These are phyloP conservation scores for Tanytarsus gracilentus DNA, from an alignment of 2,888 invertebrate genomes.

Conservation along the genomic window DNA sequence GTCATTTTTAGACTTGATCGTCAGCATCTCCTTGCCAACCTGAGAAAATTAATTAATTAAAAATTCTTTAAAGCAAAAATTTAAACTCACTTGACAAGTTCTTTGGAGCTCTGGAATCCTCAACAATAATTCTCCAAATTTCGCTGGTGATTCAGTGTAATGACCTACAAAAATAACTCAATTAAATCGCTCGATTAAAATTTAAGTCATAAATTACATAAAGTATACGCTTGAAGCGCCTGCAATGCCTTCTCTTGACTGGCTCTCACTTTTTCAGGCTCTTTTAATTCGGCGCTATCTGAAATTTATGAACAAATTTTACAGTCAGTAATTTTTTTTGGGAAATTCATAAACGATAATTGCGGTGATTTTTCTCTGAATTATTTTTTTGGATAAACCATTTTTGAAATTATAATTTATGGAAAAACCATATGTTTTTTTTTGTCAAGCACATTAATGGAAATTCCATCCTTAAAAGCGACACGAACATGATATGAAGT, in stretches of 20 bases:
- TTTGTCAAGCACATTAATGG: no score
- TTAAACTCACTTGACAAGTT: constrained; percentile 69
- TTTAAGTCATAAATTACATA: constrained; percentile 38
- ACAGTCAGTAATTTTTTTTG: no score
- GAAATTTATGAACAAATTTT: constrained; percentile 33
- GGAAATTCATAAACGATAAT: no score
- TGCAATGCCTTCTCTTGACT: constrained; percentile 91
- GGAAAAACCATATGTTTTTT: no score
- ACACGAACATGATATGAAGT: no score
- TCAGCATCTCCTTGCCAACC: constrained; percentile 89
- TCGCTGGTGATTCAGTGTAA: constrained; percentile 87
- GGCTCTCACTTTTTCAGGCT: constrained; percentile 86
- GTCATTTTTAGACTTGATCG: constrained; percentile 77
- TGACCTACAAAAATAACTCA: constrained; percentile 43
- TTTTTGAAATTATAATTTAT: no score
- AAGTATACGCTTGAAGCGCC: constrained; percentile 84
- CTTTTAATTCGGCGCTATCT: constrained; percentile 87
- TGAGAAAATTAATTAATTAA: constrained; percentile 43
- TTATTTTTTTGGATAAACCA: no score
- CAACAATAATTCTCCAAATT: constrained; percentile 86
- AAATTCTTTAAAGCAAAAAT: background rate
- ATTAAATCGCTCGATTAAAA: background rate
- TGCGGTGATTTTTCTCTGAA: no score
- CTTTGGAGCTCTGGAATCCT: constrained; percentile 91
- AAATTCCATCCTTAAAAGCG: no score